A percentile compares a stretch with the other conserved stretches of the same genome.
Evolutionary conservation across 2,797 vertebrate species (phyloP).

Genomic region (Cuculus canorus): DNA sequence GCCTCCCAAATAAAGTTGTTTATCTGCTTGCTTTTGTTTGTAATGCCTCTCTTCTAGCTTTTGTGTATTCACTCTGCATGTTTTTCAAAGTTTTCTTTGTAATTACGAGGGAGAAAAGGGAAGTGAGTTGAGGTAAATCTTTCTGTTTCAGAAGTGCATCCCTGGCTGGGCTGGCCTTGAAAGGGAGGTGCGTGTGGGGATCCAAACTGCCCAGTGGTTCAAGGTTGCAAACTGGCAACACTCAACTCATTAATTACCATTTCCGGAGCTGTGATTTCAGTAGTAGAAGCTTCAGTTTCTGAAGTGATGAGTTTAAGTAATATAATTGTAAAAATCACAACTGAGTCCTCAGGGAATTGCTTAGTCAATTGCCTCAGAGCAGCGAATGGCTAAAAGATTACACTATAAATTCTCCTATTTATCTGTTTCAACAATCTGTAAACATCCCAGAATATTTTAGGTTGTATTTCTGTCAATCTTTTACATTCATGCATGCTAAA

Average conservation of each 20-base stretch:
- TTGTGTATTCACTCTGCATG: not conserved
- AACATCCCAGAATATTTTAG: not conserved
- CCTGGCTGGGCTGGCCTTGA: not conserved
- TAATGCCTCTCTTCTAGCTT: not conserved
- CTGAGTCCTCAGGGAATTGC: not conserved
- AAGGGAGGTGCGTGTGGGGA: not conserved
- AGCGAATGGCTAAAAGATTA: not conserved
- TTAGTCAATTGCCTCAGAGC: not conserved
- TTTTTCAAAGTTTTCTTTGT: not conserved
- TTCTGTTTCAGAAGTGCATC: not conserved
- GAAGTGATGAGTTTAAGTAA: not conserved
- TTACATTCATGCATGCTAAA: not conserved
- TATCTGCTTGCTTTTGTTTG: not conserved
- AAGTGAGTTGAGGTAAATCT: not conserved
- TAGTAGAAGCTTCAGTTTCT: not conserved
- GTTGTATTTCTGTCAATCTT: not conserved
- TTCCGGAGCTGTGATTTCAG: not conserved
- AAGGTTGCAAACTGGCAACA: not conserved
- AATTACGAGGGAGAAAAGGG: not conserved
- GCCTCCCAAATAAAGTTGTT: not conserved
- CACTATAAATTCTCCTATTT: not conserved
- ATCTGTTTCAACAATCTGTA: not conserved
- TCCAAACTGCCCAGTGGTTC: not conserved
- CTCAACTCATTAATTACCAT: not conserved
- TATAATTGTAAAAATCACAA: not conserved